phyloP scores from a whole-genome alignment of 2,797 vertebrate genomes.

The Mus minutoides region DNA sequence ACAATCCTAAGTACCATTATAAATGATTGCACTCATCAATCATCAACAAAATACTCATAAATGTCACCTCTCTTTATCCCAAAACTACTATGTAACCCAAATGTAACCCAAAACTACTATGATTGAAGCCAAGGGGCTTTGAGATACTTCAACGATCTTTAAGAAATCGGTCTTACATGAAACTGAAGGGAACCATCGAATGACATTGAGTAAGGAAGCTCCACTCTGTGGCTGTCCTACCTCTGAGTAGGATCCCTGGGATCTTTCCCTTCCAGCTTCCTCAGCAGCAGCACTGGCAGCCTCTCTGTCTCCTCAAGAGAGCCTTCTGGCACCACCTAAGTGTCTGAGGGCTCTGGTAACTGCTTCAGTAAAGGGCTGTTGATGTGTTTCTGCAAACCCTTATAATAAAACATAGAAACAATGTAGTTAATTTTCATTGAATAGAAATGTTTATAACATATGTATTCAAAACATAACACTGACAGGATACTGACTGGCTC shows the following conservation, averaged over 20 bases:
- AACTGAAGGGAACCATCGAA: conserved; percentile 97
- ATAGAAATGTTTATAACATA: conserved; percentile 78
- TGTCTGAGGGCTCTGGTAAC: conserved; percentile 84
- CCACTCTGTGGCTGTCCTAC: conserved; percentile 93
- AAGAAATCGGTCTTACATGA: conserved; percentile 97
- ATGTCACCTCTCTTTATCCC: conserved; percentile 85
- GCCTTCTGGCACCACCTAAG: conserved; percentile 84
- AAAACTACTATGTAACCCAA: conserved; percentile 86
- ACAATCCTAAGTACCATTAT: background rate
- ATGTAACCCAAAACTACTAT: conserved; percentile 85
- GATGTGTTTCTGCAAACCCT: conserved; percentile 84
- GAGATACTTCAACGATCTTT: conserved; percentile 96
- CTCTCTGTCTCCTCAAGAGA: conserved; percentile 86
- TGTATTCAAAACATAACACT: conserved; percentile 76
- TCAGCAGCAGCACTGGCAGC: conserved; percentile 92
- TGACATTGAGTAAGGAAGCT: conserved; percentile 99
- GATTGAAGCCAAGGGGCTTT: conserved; percentile 92
- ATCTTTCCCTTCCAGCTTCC: conserved; percentile 91
- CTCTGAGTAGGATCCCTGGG: conserved; percentile 94
- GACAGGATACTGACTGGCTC: conserved; percentile 40
- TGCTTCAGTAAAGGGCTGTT: conserved; percentile 83
- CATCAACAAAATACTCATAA: conserved; percentile 79
- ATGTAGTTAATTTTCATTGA: conserved; percentile 75
- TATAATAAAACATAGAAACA: conserved; percentile 81
- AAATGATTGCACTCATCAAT: conserved; percentile 65